phyloP scores from a whole-genome alignment of 2,888 invertebrate species.

The Melieria omissa region DNA sequence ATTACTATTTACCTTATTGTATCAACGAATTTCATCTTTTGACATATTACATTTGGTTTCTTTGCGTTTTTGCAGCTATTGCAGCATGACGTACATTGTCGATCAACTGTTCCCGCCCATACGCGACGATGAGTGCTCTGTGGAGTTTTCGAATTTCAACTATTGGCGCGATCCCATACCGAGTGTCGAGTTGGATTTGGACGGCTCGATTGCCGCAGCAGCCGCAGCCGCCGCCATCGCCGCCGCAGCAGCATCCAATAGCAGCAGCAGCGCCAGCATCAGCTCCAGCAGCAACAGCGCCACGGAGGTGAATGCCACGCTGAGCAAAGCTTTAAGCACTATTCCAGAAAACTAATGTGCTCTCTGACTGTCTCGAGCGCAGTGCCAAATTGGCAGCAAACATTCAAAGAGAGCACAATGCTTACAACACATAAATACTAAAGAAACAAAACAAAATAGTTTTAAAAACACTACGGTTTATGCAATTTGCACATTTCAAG shows the following conservation, averaged over 20 bases:
- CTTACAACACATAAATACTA: neutral
- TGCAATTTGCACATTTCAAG: too few species aligned
- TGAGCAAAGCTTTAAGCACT: constrained; percentile 55
- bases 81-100: constrained; percentile 91
- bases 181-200: constrained; percentile 65
- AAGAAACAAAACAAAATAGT: neutral
- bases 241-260: neutral
- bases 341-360: constrained; percentile 58
- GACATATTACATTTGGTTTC: neutral
- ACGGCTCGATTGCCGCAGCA: constrained; percentile 37
- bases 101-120: constrained; percentile 96
- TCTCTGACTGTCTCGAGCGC: too few species aligned
- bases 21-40: neutral
- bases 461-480: too few species aligned
- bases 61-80: constrained; percentile 78
- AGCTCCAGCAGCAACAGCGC: constrained; percentile 29
- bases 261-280: constrained; percentile 14
- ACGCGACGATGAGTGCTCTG: constrained; percentile 72
- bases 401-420: too few species aligned
- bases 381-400: too few species aligned
- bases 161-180: constrained; percentile 94
- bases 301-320: constrained; percentile 33
- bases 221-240: neutral
- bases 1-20: neutral
- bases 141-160: constrained; percentile 86